Conservation (phyloP, 2,797 vertebrate species). For the Parotocinclus haroldoi region DNA sequence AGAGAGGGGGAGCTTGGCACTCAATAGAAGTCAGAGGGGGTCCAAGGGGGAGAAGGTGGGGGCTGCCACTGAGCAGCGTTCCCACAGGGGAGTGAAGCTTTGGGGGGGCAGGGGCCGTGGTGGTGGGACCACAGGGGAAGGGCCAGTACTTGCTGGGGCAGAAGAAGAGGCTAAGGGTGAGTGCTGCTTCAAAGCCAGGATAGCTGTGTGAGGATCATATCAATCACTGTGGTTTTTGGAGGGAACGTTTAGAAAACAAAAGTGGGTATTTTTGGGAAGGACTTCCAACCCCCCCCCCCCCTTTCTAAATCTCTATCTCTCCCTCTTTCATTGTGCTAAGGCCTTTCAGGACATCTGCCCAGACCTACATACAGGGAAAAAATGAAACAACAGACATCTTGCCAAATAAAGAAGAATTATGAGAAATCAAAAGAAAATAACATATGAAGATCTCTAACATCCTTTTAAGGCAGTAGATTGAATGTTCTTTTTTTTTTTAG, state of each 20-base stretch:
- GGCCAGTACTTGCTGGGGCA: slow-evolving; percentile 61
- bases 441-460: slow-evolving; percentile 15
- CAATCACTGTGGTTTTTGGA: slow-evolving; percentile 70
- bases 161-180: slow-evolving; percentile 50
- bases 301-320: slow-evolving; percentile 45
- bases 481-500: not conserved
- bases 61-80: slow-evolving; percentile 59
- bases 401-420: slow-evolving; percentile 74
- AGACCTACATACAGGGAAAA: slow-evolving; percentile 85
- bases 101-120: slow-evolving; percentile 49
- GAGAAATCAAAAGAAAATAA: slow-evolving; percentile 3
- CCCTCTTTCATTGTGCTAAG: slow-evolving; percentile 64
- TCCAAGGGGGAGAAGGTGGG: slow-evolving; percentile 52
- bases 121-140: slow-evolving; percentile 70
- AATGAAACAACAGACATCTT: slow-evolving; percentile 75
- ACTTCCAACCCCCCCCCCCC: slow-evolving; percentile 58
- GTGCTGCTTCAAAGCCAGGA: slow-evolving; percentile 68
- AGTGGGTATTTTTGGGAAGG: slow-evolving; percentile 60
- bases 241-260: slow-evolving; percentile 65
- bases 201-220: slow-evolving; percentile 70
- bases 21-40: slow-evolving; percentile 82
- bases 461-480: slow-evolving; percentile 29
- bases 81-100: slow-evolving; percentile 58
- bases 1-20: slow-evolving; percentile 65
- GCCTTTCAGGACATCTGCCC: slow-evolving; percentile 93